These are phyloP conservation scores for Athene noctua DNA, from an alignment of 2,113 vertebrate genomes.

Conservation along the genomic window DNA sequence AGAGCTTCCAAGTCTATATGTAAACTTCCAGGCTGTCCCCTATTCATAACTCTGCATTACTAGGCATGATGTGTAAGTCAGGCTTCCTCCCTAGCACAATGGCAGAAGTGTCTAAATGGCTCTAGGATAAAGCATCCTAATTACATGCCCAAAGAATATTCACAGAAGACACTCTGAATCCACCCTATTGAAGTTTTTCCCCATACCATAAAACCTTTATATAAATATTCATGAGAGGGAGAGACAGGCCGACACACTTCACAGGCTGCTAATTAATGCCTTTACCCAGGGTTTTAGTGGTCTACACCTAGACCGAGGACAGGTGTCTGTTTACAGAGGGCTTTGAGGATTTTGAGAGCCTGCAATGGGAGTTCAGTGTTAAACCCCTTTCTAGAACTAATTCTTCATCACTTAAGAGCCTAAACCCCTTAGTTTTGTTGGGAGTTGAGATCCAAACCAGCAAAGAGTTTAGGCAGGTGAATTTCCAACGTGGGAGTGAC, in stretches of 20 bases:
- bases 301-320: neutral
- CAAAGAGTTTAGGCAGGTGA: neutral
- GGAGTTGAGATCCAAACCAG: neutral
- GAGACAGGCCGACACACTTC: neutral
- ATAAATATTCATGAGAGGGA: constrained; percentile 20
- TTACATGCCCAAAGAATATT: neutral
- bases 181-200: constrained; percentile 1
- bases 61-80: neutral
- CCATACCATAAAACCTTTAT: neutral
- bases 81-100: constrained; percentile 17
- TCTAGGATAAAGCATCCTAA: neutral
- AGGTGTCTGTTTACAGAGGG: neutral
- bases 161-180: neutral
- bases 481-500: neutral
- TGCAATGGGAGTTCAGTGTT: neutral
- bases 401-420: neutral
- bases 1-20: neutral
- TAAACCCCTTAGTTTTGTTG: neutral
- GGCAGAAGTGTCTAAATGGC: constrained; percentile 1
- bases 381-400: neutral
- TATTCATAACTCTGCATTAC: neutral
- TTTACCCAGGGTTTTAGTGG: neutral
- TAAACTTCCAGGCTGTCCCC: neutral
- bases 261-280: constrained; percentile 17
- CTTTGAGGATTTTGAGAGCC: neutral